Conservation (phyloP, 2,888 invertebrate species). For the Cyclophora punctaria region DNA sequence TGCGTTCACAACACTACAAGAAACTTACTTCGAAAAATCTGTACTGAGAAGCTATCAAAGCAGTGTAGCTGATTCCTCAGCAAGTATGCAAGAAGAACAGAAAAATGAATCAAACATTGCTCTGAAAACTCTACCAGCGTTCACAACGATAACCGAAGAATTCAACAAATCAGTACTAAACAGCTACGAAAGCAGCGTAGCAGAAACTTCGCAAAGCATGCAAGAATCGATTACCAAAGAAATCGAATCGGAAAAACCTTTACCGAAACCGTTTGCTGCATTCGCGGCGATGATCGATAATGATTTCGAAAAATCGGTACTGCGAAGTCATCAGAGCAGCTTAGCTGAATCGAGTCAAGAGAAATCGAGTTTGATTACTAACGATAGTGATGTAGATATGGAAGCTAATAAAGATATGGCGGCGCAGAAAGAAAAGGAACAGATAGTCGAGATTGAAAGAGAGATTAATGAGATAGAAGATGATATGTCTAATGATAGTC, state of each 20-base stretch:
- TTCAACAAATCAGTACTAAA: conserved; percentile 48
- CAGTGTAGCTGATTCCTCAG: conserved; percentile 36
- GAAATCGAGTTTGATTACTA: conserved; percentile 53
- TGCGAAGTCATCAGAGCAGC: conserved; percentile 44
- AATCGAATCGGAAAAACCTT: conserved; percentile 14
- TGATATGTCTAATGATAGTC: conserved; percentile 46
- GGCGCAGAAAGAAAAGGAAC: conserved; percentile 53
- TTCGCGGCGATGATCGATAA: conserved; percentile 38
- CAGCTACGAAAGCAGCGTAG: conserved; percentile 41
- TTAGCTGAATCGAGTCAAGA: conserved; percentile 31
- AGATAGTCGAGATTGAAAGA: conserved; percentile 60
- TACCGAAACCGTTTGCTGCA: conserved; percentile 25
- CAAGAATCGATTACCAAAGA: conserved; percentile 21
- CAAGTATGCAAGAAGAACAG: conserved; percentile 28
- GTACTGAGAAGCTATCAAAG: conserved; percentile 54
- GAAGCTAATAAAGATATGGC: conserved; percentile 28
- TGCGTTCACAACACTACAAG: conserved; percentile 43
- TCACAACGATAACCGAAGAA: conserved; percentile 43
- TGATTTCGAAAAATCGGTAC: conserved; percentile 45
- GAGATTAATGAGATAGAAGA: conserved; percentile 62
- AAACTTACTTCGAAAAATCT: conserved; percentile 45
- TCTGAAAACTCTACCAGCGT: conserved; percentile 36
- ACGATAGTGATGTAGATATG: conserved; percentile 55
- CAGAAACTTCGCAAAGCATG: conserved; percentile 28
- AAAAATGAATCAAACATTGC: conserved; percentile 16